Percentiles rank a stretch among this genome's conserved stretches.
Evolutionary conservation across 2,888 invertebrate genomes (phyloP).

Genomic region (Steinernema scapterisci): DNA sequence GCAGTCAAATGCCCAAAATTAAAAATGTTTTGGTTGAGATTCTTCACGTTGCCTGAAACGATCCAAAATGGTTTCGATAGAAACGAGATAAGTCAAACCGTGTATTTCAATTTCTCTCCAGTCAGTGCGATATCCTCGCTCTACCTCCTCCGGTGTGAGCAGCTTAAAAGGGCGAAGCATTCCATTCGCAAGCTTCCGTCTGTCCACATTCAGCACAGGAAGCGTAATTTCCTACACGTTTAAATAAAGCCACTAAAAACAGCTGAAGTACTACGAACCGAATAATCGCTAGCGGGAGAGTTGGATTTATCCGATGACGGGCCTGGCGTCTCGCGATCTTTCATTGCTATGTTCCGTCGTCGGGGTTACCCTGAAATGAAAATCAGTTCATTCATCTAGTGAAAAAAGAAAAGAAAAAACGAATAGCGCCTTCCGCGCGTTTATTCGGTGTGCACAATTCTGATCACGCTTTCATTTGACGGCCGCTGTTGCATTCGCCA

Average conservation of each 20-base stretch:
- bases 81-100: too few species aligned
- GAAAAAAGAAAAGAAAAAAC: too few species aligned
- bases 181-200: constrained; percentile 55
- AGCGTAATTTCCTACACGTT: background rate
- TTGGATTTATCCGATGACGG: constrained; percentile 19
- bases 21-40: constrained; percentile 89
- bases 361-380: constrained; percentile 1
- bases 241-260: background rate
- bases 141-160: constrained; percentile 60
- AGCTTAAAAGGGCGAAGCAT: constrained; percentile 59
- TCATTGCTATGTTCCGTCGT: constrained; percentile 3
- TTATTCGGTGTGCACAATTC: too few species aligned
- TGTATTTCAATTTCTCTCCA: constrained; percentile 66
- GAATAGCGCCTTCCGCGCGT: too few species aligned
- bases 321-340: constrained; percentile 7
- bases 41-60: constrained; percentile 86
- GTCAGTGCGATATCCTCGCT: constrained; percentile 51
- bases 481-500: too few species aligned
- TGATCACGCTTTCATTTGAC: too few species aligned
- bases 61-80: background rate
- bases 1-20: constrained; percentile 88
- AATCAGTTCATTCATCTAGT: too few species aligned
- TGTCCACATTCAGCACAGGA: background rate
- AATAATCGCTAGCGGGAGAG: background rate
- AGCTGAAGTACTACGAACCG: background rate